phyloP scores from a whole-genome alignment of 1,140 invertebrate genomes.

The Psilanteris sp. region DNA sequence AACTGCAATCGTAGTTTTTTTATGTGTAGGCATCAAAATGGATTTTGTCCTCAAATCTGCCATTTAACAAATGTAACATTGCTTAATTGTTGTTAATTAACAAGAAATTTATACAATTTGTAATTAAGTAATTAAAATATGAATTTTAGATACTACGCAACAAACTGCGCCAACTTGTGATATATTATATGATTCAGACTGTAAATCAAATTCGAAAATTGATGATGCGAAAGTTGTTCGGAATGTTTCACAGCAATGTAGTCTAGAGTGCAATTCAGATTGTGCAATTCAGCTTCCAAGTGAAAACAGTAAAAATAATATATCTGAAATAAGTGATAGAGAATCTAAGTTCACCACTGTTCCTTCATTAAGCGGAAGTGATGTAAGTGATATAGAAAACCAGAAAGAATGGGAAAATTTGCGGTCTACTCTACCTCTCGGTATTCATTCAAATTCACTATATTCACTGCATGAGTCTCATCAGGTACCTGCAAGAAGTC shows the following conservation, averaged over 20 bases:
- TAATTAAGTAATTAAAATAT: constrained; percentile 1
- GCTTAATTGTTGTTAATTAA: too few relatives aligned
- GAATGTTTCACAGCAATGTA: constrained; percentile 82
- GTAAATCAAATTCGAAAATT: constrained; percentile 79
- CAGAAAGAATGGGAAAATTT: constrained; percentile 9
- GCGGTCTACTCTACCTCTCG: constrained; percentile 28
- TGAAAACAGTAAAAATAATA: constrained; percentile 74
- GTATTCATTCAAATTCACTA: constrained; percentile 71
- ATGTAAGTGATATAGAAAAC: constrained; percentile 39
- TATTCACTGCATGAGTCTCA: constrained; percentile 68
- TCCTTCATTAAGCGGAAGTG: constrained; percentile 42
- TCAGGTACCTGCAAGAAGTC: constrained; percentile 59
- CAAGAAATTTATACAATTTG: too few relatives aligned
- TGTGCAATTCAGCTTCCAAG: constrained; percentile 83
- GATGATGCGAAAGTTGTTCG: constrained; percentile 78
- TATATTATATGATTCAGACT: constrained; percentile 72
- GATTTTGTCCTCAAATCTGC: too few relatives aligned
- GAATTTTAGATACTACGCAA: constrained; percentile 28
- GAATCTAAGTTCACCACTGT: constrained; percentile 12
- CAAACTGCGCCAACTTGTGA: constrained; percentile 56
- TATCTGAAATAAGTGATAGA: constrained; percentile 73
- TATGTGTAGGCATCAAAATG: too few relatives aligned
- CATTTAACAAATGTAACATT: too few relatives aligned
- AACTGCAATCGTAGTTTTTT: too few relatives aligned
- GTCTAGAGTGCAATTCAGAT: constrained; percentile 87